A percentile compares a stretch with the other conserved stretches of the same genome.
Conservation (phyloP, 2,797 vertebrate genomes). For the Sciaenops ocellatus region DNA sequence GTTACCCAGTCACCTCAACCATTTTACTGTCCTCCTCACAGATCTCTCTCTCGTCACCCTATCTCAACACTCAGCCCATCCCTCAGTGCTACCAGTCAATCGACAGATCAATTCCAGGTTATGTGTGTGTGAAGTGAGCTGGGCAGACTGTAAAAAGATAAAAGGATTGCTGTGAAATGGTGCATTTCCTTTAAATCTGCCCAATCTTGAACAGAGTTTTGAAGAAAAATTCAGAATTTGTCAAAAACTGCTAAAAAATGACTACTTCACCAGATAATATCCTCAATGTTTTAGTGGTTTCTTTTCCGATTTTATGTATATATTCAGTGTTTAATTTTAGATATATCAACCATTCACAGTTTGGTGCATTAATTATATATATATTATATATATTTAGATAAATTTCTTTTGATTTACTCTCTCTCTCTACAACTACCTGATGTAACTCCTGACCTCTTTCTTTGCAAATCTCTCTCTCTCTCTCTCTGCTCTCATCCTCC, state of each 20-base stretch:
- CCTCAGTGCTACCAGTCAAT: constrained; percentile 44
- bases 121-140: background rate
- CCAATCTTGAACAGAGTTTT: background rate
- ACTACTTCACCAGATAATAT: background rate
- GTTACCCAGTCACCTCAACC: constrained; percentile 18
- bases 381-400: no score
- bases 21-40: constrained; percentile 23
- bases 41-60: constrained; percentile 2
- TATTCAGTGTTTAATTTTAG: background rate
- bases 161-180: background rate
- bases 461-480: constrained; percentile 8
- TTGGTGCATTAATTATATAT: background rate
- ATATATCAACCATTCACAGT: background rate
- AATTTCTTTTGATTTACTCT: background rate
- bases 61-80: constrained; percentile 8
- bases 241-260: background rate
- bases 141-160: background rate
- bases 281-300: background rate
- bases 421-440: constrained; percentile 7
- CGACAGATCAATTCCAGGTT: constrained; percentile 34
- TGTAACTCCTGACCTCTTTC: constrained; percentile 46
- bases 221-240: background rate
- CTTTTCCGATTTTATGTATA: background rate
- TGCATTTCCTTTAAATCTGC: background rate
- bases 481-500: constrained; percentile 36